phyloP scores from a whole-genome alignment of 2,113 vertebrate genomes.

The Calidris pygmaea region DNA sequence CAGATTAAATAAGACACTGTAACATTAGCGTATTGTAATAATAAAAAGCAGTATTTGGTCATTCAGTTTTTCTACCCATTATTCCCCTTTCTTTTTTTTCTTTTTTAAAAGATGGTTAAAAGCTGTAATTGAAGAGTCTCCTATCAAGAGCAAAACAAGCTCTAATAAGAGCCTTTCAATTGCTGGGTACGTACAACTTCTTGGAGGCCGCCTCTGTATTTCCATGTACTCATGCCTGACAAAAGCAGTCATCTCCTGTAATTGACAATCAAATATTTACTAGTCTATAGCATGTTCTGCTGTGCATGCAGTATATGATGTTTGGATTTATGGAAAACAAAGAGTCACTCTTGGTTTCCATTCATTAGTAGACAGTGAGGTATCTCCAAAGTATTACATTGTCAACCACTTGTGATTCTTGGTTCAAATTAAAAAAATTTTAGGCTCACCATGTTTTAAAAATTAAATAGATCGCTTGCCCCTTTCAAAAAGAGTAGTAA shows the following conservation, averaged over 20 bases:
- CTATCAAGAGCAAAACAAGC: background rate
- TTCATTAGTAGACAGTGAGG: background rate
- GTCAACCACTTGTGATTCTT: background rate
- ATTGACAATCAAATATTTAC: background rate
- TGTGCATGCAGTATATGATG: background rate
- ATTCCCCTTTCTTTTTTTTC: background rate
- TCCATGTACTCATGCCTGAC: background rate
- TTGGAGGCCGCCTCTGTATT: background rate
- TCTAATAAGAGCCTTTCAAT: background rate
- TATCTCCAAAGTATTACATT: background rate
- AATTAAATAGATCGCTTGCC: background rate
- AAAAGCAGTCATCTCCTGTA: background rate
- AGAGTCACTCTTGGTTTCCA: background rate
- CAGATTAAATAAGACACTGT: accelerated
- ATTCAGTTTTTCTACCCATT: background rate
- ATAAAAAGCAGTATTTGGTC: background rate
- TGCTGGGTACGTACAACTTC: background rate
- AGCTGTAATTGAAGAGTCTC: background rate
- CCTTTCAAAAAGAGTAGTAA: background rate
- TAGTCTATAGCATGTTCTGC: background rate
- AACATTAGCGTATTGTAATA: background rate
- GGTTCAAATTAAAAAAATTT: background rate
- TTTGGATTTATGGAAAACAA: background rate
- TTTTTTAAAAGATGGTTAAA: background rate
- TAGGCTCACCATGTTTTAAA: background rate